Base-by-base conservation (phyloP, 2,113 vertebrate species). In the Myotis brandtii region DNA sequence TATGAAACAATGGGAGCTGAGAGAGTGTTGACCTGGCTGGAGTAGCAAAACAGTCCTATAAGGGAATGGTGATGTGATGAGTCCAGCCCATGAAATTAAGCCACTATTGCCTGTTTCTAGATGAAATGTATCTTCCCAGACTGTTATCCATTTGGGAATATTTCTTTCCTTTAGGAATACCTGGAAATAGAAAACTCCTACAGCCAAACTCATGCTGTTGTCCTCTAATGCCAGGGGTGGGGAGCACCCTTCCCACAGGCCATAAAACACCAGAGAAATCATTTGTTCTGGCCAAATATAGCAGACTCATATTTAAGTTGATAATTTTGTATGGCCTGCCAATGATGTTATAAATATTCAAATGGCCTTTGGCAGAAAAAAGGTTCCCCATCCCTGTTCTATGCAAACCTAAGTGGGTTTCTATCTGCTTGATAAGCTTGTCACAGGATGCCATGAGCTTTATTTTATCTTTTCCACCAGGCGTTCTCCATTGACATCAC, bases 401-500 rank as follows among this genome's bases (percentile, higher is more conserved):
- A n/a, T 75, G 23, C 37, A 89, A 91, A 43, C n/a, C 25, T 82
- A 59, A 72, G 23, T 87, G 50, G 16, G 43, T 43, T 32, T n/a
- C 5, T 92, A 3, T 80, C 37, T 52, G 2, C 76, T 83, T 23
- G 11, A 37, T 11, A 54, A 34, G 6, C 62, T 62, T 50, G 43
- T 86, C 48, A 52, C 23, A 70, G 67, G 25, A 32, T 50, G 62
- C 23, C 46, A 21, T 2, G 1, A 40, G 10, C 85, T 90, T 96
- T 75, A 75, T 97, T 92, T 91, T 79, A 1, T 97, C 66, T 46
- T 54, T 81, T 90, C 82, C 69, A 70, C 34, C 97, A 99, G 99
- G 98, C 99, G 92, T 99, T 99, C 96, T 98, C 98, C 93, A 98
- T 99, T 56, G 98, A 99, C 87, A 98, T 99, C 96, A 98, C 99